Percentiles rank a stretch among this genome's conserved stretches.
Conservation (phyloP, 2,888 invertebrate species). For the Carterocephalus palaemon region DNA sequence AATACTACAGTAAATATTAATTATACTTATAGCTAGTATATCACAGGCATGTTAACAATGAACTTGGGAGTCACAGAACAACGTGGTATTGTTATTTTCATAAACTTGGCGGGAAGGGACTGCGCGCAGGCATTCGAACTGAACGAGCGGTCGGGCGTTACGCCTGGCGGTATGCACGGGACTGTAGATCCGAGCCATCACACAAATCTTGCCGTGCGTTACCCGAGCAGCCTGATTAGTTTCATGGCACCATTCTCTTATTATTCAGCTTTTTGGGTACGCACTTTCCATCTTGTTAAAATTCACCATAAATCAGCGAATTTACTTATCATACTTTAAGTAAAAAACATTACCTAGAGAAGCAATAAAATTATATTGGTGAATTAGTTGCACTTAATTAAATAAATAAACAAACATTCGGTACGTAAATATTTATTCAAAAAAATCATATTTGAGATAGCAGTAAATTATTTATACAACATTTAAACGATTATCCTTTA, state of each 20-base stretch:
- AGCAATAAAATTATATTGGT: too few species aligned
- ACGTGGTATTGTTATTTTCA: constrained; percentile 30
- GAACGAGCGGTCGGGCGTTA: constrained; percentile 34
- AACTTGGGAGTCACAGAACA: constrained; percentile 16
- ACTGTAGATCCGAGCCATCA: constrained; percentile 27
- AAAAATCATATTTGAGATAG: constrained; percentile 77
- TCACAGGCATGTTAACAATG: constrained; percentile 43
- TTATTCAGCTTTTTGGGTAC: not conserved
- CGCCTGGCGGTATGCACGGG: constrained; percentile 31
- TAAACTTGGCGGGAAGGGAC: constrained; percentile 41
- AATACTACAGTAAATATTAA: constrained; percentile 3
- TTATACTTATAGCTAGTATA: constrained; percentile 26
- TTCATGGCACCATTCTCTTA: not conserved
- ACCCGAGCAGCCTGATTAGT: constrained; percentile 1
- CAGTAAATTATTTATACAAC: constrained; percentile 73
- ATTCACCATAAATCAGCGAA: too few species aligned
- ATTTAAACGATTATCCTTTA: constrained; percentile 64
- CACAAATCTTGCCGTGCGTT: not conserved
- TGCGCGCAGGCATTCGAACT: constrained; percentile 34
- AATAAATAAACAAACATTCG: constrained; percentile 31
- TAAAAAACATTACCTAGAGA: too few species aligned
- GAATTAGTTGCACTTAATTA: not conserved
- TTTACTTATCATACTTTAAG: too few species aligned
- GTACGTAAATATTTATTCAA: constrained; percentile 75
- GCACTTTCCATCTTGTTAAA: too few species aligned